Evolutionary conservation across 1,140 invertebrate genomes (phyloP).

Genomic region (Condylostylus longicornis): DNA sequence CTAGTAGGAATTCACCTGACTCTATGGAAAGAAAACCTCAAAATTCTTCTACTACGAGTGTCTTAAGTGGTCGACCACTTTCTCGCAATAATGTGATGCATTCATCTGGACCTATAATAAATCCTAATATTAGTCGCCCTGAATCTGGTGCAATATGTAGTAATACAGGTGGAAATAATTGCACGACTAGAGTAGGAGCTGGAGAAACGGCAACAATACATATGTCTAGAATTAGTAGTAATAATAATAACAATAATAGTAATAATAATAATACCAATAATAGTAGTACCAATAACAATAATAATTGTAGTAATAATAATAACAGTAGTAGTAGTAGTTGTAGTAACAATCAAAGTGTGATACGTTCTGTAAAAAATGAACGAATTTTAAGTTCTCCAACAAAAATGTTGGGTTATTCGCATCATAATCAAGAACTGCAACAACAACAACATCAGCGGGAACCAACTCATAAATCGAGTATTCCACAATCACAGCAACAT

Average conservation of each 20-base stretch:
- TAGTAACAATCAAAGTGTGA: slow-evolving; percentile 28
- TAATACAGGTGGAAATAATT: neutral
- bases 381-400: slow-evolving; percentile 23
- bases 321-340: slow-evolving; percentile 6
- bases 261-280: neutral
- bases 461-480: slow-evolving; percentile 5
- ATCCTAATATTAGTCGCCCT: neutral
- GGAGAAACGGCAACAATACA: neutral
- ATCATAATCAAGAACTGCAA: slow-evolving; percentile 4
- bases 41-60: slow-evolving; percentile 18
- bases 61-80: slow-evolving; percentile 5
- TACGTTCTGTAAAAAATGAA: slow-evolving; percentile 29
- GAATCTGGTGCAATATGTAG: too few relatives aligned
- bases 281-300: neutral
- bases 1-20: slow-evolving; percentile 27
- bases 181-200: neutral
- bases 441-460: slow-evolving; percentile 10
- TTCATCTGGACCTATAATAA: neutral
- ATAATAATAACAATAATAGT: neutral
- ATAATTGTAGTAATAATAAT: neutral
- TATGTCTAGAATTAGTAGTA: neutral
- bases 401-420: slow-evolving; percentile 25
- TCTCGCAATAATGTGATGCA: slow-evolving; percentile 20
- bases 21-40: slow-evolving; percentile 24
- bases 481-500: slow-evolving; percentile 18